Evolutionary conservation across 2,888 invertebrate species (phyloP), one percentile per base, ranked within the genome.

Genomic region (Platypus cylindrus): DNA sequence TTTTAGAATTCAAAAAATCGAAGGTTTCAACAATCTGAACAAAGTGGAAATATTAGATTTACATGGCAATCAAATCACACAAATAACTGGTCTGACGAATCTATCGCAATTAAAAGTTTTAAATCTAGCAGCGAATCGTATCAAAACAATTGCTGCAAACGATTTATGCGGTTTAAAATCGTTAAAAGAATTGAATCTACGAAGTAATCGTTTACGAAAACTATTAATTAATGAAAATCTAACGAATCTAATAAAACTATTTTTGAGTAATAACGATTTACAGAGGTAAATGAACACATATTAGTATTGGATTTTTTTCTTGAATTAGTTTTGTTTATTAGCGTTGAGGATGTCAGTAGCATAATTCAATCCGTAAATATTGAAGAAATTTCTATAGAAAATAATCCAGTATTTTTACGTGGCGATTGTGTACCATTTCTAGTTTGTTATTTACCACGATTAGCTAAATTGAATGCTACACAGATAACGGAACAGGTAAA

Each of bases 121-220:
- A 30, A 94, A 94, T 65, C 68, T 93, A 51, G 91, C 93, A 30
- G 91, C 91, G 15, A 94, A 94, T 65, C 82, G 83, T 57, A 78
- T 94, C 34, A 73, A 78, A 46, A 71, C 68, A 47, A 75, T 93
- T 34, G 79, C 80, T 28, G 70, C 69, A 40, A 71, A 76, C 38
- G 87, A 90, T 55, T 73, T 93, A 36, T 70, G 73, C 44, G 90
- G 89, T 0, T 64, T 94, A 40, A 63, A 69, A 16, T 75, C 81
- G 2, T 62, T 94, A 23, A 78, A 82, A 44, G 93, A 94, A 56
- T 64, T 94, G 32, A 94, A 94, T 64, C 66, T 94, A 23, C 77
- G 89, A 51, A 70, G 91, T 34, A 94, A 94, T 61, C 73, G 78
- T 44, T 69, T 93, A 32, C 75, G 76, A 47, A 81, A 79, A 44